These are phyloP conservation scores for Hetaerina titia DNA, from an alignment of 2,888 invertebrate species.

Conservation along the genomic window DNA sequence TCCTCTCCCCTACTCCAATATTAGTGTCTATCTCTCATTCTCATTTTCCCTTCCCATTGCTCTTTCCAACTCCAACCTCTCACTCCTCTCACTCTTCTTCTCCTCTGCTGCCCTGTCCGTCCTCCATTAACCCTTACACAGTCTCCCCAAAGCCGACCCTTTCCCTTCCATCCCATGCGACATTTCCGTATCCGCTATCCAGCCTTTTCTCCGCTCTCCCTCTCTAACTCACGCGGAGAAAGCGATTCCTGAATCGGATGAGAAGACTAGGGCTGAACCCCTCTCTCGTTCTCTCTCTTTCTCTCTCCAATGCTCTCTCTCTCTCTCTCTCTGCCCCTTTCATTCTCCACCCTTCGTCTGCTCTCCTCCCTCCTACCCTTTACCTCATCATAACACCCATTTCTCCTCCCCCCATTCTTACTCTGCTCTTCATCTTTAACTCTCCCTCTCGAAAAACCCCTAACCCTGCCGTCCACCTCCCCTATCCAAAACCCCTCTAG, in stretches of 20 bases:
- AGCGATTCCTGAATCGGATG: constrained; percentile 11
- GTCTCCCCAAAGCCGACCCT: constrained; percentile 1
- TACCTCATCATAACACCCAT: neutral
- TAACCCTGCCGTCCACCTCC: neutral
- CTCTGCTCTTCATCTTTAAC: neutral
- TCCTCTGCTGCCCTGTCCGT: neutral
- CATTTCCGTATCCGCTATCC: constrained; percentile 57
- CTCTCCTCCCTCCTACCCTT: neutral
- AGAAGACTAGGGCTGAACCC: neutral
- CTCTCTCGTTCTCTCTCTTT: neutral
- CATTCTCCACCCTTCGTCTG: neutral
- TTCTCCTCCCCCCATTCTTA: neutral
- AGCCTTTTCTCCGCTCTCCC: neutral
- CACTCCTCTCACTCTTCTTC: neutral
- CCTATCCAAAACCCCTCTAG: neutral
- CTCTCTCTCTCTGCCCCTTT: neutral
- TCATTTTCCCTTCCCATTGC: constrained; percentile 4
- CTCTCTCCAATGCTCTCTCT: neutral
- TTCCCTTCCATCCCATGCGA: constrained; percentile 46
- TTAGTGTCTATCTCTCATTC: neutral
- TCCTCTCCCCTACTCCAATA: neutral
- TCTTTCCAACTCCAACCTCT: neutral
- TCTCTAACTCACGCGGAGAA: neutral
- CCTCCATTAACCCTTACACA: constrained; percentile 34
- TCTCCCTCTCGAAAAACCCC: neutral